These are phyloP conservation scores for Pluvianellus socialis DNA, from an alignment of 2,113 vertebrate genomes.

Conservation along the genomic window DNA sequence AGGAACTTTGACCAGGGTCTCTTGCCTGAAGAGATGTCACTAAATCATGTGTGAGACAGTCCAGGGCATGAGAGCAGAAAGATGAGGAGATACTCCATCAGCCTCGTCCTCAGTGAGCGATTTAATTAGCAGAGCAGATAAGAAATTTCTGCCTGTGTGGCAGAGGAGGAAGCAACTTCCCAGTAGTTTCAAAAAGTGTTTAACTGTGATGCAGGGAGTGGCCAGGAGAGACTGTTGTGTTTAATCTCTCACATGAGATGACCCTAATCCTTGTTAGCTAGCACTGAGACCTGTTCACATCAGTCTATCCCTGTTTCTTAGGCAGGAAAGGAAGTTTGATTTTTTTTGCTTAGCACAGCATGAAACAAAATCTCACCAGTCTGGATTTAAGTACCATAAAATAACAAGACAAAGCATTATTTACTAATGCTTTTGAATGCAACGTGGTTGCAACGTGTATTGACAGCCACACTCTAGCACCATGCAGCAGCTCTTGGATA, in stretches of 20 bases:
- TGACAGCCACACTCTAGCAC: neutral
- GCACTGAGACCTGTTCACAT: neutral
- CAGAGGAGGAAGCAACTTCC: neutral
- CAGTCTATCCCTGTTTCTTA: neutral
- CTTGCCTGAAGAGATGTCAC: neutral
- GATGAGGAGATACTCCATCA: neutral
- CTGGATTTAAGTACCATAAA: neutral
- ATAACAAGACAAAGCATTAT: neutral
- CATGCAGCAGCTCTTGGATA: neutral
- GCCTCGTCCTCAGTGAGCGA: neutral
- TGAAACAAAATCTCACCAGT: neutral
- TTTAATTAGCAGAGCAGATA: neutral
- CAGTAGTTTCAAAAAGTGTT: neutral
- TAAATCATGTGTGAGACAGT: neutral
- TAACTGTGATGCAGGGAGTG: neutral
- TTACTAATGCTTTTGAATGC: neutral
- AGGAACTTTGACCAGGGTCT: neutral
- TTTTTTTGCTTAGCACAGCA: neutral
- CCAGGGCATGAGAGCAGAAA: neutral
- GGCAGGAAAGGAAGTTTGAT: neutral
- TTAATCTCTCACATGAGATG: neutral
- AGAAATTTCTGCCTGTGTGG: neutral
- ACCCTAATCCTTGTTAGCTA: neutral
- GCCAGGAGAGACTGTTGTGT: neutral
- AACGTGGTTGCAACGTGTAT: neutral